Evolutionary conservation across 2,888 invertebrate species (phyloP).

Genomic region (Hedychridium roseum): DNA sequence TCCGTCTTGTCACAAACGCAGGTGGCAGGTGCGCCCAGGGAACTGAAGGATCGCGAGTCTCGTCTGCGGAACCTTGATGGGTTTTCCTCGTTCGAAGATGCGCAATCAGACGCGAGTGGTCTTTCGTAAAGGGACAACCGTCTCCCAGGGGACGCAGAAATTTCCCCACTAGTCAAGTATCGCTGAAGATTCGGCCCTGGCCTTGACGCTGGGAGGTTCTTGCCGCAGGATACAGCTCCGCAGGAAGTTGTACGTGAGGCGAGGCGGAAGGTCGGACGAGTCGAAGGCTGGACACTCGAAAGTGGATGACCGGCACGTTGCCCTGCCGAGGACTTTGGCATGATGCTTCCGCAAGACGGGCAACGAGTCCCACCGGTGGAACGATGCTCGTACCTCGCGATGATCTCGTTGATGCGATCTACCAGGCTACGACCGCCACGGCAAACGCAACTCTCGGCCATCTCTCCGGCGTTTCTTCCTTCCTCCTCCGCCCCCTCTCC

Average conservation of each 20-base stretch:
- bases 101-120: no score
- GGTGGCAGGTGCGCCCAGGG: no score
- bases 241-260: constrained; percentile 29
- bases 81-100: no score
- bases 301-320: constrained; percentile 23
- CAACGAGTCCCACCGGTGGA: constrained; percentile 19
- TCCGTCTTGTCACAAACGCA: no score
- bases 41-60: no score
- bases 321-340: constrained; percentile 21
- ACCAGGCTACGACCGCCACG: constrained; percentile 33
- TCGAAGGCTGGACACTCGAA: constrained; percentile 14
- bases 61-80: no score
- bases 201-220: constrained; percentile 12
- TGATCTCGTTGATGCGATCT: constrained; percentile 52
- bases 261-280: constrained; percentile 16
- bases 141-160: no score
- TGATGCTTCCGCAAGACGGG: constrained; percentile 27
- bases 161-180: no score
- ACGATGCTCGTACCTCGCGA: constrained; percentile 46
- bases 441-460: constrained; percentile 25
- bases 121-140: no score
- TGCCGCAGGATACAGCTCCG: constrained; percentile 5
- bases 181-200: constrained; percentile 38
- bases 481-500: constrained; percentile 9
- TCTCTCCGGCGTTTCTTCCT: constrained; percentile 16